These are phyloP conservation scores for Eidolon helvum DNA, from an alignment of 2,113 vertebrate species.

Conservation along the genomic window DNA sequence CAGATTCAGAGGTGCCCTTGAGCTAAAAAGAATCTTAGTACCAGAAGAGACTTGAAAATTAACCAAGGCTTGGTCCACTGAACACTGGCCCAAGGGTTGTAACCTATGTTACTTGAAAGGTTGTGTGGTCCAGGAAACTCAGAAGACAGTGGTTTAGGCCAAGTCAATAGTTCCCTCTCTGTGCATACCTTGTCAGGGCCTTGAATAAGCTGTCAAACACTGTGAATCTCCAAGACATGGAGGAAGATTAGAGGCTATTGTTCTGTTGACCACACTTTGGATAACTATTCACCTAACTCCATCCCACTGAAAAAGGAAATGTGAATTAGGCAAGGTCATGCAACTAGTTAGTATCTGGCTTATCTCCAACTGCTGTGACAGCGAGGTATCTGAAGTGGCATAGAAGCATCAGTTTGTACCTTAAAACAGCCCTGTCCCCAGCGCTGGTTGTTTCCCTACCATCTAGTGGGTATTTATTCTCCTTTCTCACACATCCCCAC, in stretches of 20 bases:
- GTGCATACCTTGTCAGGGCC: background rate
- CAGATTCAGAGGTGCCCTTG: background rate
- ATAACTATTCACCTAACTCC: constrained; percentile 16
- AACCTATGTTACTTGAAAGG: background rate
- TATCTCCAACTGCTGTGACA: background rate
- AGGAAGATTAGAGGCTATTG: background rate
- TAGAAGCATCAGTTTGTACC: background rate
- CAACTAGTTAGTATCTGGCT: background rate
- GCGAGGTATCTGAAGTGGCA: background rate
- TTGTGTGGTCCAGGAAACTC: background rate
- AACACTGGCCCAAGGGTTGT: background rate
- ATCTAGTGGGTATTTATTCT: background rate
- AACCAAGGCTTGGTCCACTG: background rate
- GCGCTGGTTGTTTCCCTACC: background rate
- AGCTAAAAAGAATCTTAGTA: background rate
- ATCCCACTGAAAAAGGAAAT: background rate
- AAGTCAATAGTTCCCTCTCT: background rate
- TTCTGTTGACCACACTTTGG: background rate
- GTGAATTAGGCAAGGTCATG: background rate
- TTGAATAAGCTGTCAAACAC: background rate
- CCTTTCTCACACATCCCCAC: background rate
- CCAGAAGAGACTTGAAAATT: background rate
- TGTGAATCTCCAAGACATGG: background rate
- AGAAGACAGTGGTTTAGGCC: background rate
- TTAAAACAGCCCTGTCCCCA: background rate